These are phyloP conservation scores for Sebastes hopkinsi DNA, from an alignment of 2,797 vertebrate genomes.

Conservation along the genomic window DNA sequence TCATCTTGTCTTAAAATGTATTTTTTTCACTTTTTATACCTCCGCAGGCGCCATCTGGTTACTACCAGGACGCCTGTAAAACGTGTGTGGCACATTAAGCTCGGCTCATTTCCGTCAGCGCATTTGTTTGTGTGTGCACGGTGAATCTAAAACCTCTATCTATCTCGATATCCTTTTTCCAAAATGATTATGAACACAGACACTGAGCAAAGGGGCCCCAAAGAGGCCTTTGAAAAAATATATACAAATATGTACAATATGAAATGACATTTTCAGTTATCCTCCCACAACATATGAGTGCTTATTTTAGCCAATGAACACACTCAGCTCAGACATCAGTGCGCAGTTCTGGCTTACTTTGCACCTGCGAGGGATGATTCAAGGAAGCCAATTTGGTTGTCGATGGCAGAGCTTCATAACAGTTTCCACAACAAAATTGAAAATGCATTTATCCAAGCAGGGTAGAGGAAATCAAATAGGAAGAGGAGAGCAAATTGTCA, in stretches of 20 bases:
- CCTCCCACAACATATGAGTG: background rate
- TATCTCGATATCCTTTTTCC: background rate
- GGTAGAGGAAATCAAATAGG: conserved; percentile 10
- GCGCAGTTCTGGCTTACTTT: background rate
- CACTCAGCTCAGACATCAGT: background rate
- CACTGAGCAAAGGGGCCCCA: background rate
- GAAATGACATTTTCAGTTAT: background rate
- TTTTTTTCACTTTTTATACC: too few relatives aligned
- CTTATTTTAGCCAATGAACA: conserved; percentile 3
- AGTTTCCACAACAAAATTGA: conserved; percentile 19
- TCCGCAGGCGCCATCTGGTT: too few relatives aligned
- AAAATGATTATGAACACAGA: background rate
- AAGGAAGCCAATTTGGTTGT: conserved; percentile 17
- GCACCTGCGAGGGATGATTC: conserved; percentile 8
- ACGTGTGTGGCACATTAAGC: too few relatives aligned
- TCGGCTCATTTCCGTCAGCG: too few relatives aligned
- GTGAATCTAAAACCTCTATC: too few relatives aligned
- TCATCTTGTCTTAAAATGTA: too few relatives aligned
- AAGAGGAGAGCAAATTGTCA: conserved; percentile 16
- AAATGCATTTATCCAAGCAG: conserved; percentile 29
- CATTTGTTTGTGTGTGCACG: too few relatives aligned
- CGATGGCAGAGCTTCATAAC: conserved; percentile 8
- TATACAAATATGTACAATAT: background rate
- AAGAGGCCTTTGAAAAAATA: background rate
- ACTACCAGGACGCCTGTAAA: too few relatives aligned